A percentile compares a stretch with the other conserved stretches of the same genome.
Evolutionary conservation across 2,797 vertebrate species (phyloP).

Genomic region (Manis javanica): DNA sequence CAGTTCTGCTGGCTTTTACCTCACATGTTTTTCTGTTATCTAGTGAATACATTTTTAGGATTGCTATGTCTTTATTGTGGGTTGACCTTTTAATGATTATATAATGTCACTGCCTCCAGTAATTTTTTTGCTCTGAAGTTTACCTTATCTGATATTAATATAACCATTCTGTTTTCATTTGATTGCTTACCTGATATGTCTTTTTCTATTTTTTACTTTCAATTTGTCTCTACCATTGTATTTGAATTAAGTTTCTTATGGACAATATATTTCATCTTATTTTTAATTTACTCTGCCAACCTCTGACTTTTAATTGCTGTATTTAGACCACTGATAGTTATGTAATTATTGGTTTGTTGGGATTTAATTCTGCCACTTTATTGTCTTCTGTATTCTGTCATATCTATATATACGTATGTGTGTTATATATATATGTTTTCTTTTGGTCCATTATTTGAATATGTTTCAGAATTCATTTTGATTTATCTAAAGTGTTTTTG

Average conservation of each 20-base stretch:
- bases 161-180: neutral
- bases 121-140: neutral
- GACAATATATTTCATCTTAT: neutral
- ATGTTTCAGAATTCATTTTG: neutral
- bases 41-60: neutral
- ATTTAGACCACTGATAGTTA: neutral
- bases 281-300: neutral
- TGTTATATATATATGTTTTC: no score
- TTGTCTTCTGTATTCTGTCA: neutral
- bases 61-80: neutral
- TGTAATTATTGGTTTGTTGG: neutral
- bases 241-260: constrained; percentile 6
- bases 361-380: neutral
- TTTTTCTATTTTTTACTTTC: neutral
- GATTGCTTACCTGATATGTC: neutral
- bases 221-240: neutral
- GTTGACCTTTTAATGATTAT: neutral
- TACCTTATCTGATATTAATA: neutral
- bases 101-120: neutral
- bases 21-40: neutral
- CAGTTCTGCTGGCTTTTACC: neutral
- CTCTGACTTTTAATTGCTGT: neutral
- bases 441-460: neutral
- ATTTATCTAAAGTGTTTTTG: neutral
- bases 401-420: no score